phyloP scores from a whole-genome alignment of 2,888 invertebrate species.

The Alcis repandata region DNA sequence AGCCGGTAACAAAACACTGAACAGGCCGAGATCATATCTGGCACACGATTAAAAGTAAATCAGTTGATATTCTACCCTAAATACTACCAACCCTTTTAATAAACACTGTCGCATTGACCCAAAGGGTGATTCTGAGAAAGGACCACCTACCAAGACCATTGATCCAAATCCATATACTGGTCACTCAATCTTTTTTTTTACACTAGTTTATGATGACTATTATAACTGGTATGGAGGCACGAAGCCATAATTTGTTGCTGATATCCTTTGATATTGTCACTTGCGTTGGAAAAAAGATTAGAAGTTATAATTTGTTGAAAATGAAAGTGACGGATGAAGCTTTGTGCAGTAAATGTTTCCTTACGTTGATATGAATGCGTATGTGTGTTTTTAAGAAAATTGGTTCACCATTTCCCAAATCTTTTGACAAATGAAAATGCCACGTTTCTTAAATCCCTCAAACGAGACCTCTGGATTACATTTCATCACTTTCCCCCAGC shows the following conservation, averaged over 20 bases:
- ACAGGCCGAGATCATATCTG: conserved; percentile 75
- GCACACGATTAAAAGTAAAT: conserved; percentile 81
- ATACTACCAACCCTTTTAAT: conserved; percentile 66
- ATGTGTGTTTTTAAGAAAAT: not conserved
- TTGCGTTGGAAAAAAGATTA: conserved; percentile 22
- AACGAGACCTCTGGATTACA: conserved; percentile 1
- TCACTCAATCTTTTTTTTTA: conserved; percentile 63
- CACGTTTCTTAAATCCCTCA: not conserved
- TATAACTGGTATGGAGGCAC: conserved; percentile 57
- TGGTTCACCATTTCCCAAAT: not conserved
- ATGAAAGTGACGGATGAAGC: not conserved
- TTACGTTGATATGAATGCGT: no score
- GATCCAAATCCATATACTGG: conserved; percentile 71
- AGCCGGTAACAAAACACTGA: conserved; percentile 76
- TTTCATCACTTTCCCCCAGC: conserved; percentile 18
- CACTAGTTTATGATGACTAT: conserved; percentile 56
- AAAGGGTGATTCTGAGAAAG: conserved; percentile 78
- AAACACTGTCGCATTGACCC: conserved; percentile 65
- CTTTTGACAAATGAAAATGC: not conserved
- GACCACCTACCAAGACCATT: conserved; percentile 79
- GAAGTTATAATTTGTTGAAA: conserved; percentile 6
- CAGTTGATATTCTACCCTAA: conserved; percentile 75
- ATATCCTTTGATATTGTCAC: conserved; percentile 55
- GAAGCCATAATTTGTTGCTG: conserved; percentile 75
- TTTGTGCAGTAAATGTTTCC: not conserved